Evolutionary conservation across 1,140 invertebrate genomes (phyloP), one percentile per base, ranked within the genome.

Genomic region (Ptiloglossa arizonensis): DNA sequence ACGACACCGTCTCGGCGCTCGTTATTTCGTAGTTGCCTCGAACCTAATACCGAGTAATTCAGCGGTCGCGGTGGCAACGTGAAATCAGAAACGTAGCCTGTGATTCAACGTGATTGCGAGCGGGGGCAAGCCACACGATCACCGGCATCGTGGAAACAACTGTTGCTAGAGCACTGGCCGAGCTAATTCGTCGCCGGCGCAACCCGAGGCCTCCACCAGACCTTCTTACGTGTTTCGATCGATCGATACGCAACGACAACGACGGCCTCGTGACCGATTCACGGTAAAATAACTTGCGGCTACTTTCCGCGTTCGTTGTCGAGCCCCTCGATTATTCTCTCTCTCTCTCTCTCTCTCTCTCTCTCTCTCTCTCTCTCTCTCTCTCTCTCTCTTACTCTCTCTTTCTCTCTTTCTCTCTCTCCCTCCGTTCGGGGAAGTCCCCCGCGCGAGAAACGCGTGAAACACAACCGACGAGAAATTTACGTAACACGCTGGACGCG

Each of bases 181-280:
- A 17, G 38, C 48, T 38, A 44, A 74, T 74, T 56, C 29, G 15
- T 46, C 19, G 19, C 8, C 32, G 50, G 1, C 1, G n/a, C 17
- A n/a, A 15, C 5, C 48, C 1, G 13, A 2, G n/a, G 35, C 9
- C 54, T 11, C 5, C 13, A 38, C 5, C 13, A 38, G 19, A 38
- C 17, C 46, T n/a, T n/a, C n/a, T 48, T 27, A 27, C 54, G 27
- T 24, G 35, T 48, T 27, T 69, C 54, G 29, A 76, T 69, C 41
- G 73, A 76, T 76, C 54, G 52, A 48, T 50, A 71, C 38, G 56
- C 69, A 60, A 57, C 29, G n/a, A n/a, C n/a, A n/a, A n/a, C n/a
- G n/a, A n/a, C n/a, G n/a, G 41, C 44, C n/a, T 27, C 41, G 22
- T 57, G 22, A 52, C 29, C 59, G 22, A 64, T 48, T 27, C 69